Base-by-base conservation (phyloP, 2,113 vertebrate genomes). In the Meleagris gallopavo region DNA sequence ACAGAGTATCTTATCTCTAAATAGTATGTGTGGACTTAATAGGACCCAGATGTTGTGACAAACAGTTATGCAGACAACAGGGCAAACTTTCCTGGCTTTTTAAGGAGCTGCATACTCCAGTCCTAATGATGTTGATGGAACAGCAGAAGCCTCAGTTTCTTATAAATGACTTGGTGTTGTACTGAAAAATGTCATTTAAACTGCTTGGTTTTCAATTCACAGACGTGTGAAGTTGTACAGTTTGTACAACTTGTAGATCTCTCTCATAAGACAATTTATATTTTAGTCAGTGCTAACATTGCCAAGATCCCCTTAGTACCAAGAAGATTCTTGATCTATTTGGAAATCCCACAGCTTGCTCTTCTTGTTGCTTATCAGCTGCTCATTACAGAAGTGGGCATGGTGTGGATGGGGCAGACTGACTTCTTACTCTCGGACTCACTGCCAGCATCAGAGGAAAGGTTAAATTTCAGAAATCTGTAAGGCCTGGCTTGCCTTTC, bases 1-100 rank as follows among this genome's bases (percentile, higher is more conserved):
- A 54, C 61, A 82, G 73, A 93, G 20, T 57, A 57, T 92, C 86
- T 95, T 92, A 88, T 62, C 75, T 91, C 55, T 71, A 29, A 90
- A 66, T 48, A 82, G 74, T 69, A 62, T 90, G 27, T 92, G 90
- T 79, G 89, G 77, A 54, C 66, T 93, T 94, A 93, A 90, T 61
- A 57, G 62, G 73, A 66, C 32, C 75, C 71, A 77, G 89, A 77
- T 71, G 64, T 81, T 95, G 70, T 89, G 71, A 78, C 52, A 91
- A 94, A 96, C 57, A 61, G 60, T 95, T 88, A 29, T 64, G 78
- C 65, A 94, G 84, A 79, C 64, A 82, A 36, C 55, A 62, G 71
- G 85, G 41, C 82, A 90, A 32, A 85, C 34, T 86, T 79, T 85
- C 64, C 91, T 94, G 64, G 55, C 76, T 77, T 88, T 92, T 83